Base-by-base conservation (phyloP, 2,113 vertebrate genomes). In the Puntigrus tetrazona region DNA sequence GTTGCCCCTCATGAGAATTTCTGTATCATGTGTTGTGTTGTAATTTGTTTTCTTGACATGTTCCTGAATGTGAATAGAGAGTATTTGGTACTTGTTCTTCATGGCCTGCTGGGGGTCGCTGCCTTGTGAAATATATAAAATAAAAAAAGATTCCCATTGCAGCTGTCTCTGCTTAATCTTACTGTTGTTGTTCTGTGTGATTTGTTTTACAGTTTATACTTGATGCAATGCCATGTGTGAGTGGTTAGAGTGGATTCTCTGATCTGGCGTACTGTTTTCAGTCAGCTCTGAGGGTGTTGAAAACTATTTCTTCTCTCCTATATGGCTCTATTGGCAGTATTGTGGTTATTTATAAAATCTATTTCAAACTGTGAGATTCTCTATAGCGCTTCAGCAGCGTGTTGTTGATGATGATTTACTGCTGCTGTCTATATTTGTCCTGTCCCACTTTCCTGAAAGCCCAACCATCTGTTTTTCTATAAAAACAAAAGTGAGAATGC, bases 21-120 rank as follows among this genome's bases (percentile, higher is more conserved):
- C 52, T 83, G 80, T 74, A 81, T 91, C 86, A 91, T 31, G 85
- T 92, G 88, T 85, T 90, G 90, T 92, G 86, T 87, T 88, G 88
- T 90, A 90, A 88, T 89, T 87, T 88, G 91, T 91, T 90, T 82
- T 88, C 89, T 92, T 89, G 86, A 89, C 88, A 88, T 89, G 88
- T 92, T 90, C 83, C 87, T 89, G 86, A 92, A 92, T 93, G 92
- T 93, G 91, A 94, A 92, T 79, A 65, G 88, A 88, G 70, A 79
- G 18, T 87, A 86, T 90, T 83, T 88, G 83, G 78, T 87, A 72
- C 79, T 78, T 88, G 88, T 86, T 88, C 79, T 63, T 77, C 75
- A 70, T 86, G 69, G 78, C 76, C 82, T 78, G 72, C 86, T 69
- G 84, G 67, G 76, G 79, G 75, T 82, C 82, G 27, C 70, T 45